These are phyloP conservation scores for Plebejus argus DNA, from an alignment of 2,888 invertebrate genomes.

Conservation along the genomic window DNA sequence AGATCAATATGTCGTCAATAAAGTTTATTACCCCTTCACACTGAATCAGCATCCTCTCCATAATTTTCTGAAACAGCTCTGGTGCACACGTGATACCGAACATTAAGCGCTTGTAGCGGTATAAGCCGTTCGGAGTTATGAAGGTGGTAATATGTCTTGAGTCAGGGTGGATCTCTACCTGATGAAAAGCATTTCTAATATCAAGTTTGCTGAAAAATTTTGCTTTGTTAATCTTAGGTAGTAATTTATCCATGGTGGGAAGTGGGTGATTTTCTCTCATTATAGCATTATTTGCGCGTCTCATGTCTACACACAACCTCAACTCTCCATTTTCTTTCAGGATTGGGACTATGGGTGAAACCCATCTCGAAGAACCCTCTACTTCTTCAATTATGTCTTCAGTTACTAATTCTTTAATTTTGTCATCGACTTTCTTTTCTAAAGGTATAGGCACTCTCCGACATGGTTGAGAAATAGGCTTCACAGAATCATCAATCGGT, in stretches of 20 bases:
- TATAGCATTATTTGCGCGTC: constrained; percentile 28
- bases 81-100: constrained; percentile 52
- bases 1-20: constrained; percentile 47
- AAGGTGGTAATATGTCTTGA: constrained; percentile 56
- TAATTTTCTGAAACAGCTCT: constrained; percentile 44
- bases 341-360: constrained; percentile 43
- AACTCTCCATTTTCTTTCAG: constrained; percentile 44
- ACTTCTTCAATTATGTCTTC: constrained; percentile 44
- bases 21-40: constrained; percentile 45
- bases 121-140: constrained; percentile 49
- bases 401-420: constrained; percentile 37
- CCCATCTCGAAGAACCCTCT: constrained; percentile 38
- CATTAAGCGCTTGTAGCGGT: constrained; percentile 55
- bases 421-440: constrained; percentile 38
- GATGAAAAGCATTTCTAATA: constrained; percentile 52
- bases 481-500: too few relatives aligned
- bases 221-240: constrained; percentile 43
- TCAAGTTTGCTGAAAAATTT: constrained; percentile 39
- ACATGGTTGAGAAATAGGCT: too few relatives aligned
- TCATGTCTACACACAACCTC: constrained; percentile 37
- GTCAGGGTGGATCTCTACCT: constrained; percentile 45
- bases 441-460: constrained; percentile 43
- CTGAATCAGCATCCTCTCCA: constrained; percentile 43
- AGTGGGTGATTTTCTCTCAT: constrained; percentile 34
- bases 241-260: constrained; percentile 30